Base-by-base conservation (phyloP, 2,113 vertebrate genomes). In the Laticauda colubrina region DNA sequence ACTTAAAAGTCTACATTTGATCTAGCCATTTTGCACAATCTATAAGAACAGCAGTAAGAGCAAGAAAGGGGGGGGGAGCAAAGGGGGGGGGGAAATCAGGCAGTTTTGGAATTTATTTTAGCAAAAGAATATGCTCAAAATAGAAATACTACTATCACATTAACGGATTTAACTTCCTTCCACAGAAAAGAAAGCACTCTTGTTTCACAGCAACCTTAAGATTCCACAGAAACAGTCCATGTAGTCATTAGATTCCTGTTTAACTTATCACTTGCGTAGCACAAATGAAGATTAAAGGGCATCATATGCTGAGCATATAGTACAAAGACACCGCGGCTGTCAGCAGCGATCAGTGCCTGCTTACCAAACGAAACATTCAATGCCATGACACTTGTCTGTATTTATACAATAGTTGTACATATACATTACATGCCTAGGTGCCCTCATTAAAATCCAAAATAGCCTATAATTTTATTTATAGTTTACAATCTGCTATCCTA, bases 111-210 rank as follows among this genome's bases (percentile, higher is more conserved):
- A 96, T 93, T 43, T 64, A n/a, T 96, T 95, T 91, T 91, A 91
- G 94, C 96, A 96, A 94, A 94, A 97, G 97, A 97, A 97, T 93
- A 96, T 57, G 55, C 97, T 97, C 98, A 98, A 98, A 97, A 98
- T 98, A 98, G 98, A 97, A 97, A 97, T 97, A 97, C 97, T 98
- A 98, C 97, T 97, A 97, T 96, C 95, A 96, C 96, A 97, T 95
- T 96, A 97, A 97, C 18, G 15, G 75, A 90, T 93, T 87, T 90
- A 93, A 93, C 89, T 90, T 87, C 89, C 48, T 64, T 55, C n/a
- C 24, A 51, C 48, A 87, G 43, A 93, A 90, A 95, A 97, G 95
- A 87, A 96, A 54, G 95, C 97, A 97, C 95, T 94, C 95, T 91
- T 93, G 93, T 94, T 95, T 96, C 93, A 95, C 96, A 90, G 94